Evolutionary conservation across 1,140 invertebrate genomes (phyloP).

Genomic region (Trachymyrmex cornetzi): DNA sequence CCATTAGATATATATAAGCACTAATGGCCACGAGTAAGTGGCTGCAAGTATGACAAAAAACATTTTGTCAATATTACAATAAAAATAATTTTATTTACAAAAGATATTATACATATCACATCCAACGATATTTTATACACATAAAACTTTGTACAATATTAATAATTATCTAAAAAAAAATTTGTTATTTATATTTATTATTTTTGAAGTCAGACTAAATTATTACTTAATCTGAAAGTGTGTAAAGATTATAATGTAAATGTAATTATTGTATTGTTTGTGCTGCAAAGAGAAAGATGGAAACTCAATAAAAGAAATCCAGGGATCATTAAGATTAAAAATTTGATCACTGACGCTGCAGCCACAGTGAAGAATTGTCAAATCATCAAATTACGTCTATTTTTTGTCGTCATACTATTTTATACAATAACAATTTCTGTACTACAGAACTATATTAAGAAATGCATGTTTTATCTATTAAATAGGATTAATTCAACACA

Average conservation of each 20-base stretch:
- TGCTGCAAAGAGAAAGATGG: background rate
- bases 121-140: constrained; percentile 8
- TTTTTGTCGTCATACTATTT: background rate
- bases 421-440: background rate
- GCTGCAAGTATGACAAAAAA: background rate
- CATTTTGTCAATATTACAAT: constrained; percentile 40
- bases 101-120: constrained; percentile 38
- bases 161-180: background rate
- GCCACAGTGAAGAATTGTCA: background rate
- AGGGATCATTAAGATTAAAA: background rate
- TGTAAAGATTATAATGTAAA: constrained; percentile 21
- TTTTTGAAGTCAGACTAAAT: constrained; percentile 10
- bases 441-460: background rate
- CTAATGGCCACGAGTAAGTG: background rate
- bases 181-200: constrained; percentile 8
- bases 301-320: constrained; percentile 9
- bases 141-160: constrained; percentile 18
- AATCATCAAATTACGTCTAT: background rate
- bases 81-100: constrained; percentile 62
- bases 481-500: background rate
- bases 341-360: background rate
- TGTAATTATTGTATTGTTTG: constrained; percentile 7
- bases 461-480: background rate
- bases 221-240: background rate
- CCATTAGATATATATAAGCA: background rate